Conservation (phyloP, 2,888 invertebrate genomes). For the Eledone cirrhosa region DNA sequence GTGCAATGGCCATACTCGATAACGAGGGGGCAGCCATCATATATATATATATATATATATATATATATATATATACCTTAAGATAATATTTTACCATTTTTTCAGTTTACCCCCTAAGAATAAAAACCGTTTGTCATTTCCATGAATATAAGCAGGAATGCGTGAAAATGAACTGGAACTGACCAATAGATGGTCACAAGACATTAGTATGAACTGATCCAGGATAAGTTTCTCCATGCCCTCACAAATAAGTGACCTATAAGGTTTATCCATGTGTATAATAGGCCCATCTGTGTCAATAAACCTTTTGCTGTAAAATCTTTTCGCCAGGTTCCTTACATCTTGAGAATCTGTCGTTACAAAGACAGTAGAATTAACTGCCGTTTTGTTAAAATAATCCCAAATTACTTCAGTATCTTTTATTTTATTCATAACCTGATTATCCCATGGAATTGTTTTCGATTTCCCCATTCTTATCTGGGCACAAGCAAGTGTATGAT, state of each 20-base stretch:
- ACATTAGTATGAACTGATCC: neutral
- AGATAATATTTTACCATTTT: neutral
- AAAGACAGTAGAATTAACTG: neutral
- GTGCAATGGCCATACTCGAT: too few relatives aligned
- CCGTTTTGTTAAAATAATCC: neutral
- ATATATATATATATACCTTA: neutral
- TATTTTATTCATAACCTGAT: neutral
- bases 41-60: conserved; percentile 22
- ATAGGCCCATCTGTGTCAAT: conserved; percentile 22
- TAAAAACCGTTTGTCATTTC: neutral
- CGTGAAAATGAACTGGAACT: conserved; percentile 5
- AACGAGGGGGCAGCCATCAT: too few relatives aligned
- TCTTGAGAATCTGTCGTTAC: conserved; percentile 25
- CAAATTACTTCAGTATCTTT: neutral
- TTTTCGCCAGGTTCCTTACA: neutral
- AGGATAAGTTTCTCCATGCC: neutral
- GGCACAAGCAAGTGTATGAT: too few relatives aligned
- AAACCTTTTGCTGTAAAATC: neutral
- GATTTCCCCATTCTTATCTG: too few relatives aligned
- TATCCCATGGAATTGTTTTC: neutral
- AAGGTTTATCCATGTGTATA: conserved; percentile 17
- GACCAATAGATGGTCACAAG: neutral
- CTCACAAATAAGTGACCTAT: neutral
- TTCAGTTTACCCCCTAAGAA: neutral
- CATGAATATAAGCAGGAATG: neutral